phyloP scores from a whole-genome alignment of 2,888 invertebrate genomes.

The Acanthococcus lagerstroemiae region DNA sequence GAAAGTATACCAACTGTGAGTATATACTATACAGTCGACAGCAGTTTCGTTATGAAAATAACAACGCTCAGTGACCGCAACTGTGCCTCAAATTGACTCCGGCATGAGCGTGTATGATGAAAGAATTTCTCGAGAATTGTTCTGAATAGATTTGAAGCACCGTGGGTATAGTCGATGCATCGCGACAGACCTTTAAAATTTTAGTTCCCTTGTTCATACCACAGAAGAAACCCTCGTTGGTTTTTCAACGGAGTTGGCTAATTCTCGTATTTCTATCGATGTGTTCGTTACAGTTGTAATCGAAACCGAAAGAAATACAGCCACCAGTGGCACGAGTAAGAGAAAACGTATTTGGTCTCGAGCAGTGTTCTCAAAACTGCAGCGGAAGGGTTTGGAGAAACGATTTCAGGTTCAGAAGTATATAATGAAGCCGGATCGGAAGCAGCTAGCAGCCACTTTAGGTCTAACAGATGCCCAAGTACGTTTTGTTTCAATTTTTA shows the following conservation, averaged over 20 bases:
- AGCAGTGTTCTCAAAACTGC: slow-evolving; percentile 88
- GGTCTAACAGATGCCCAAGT: slow-evolving; percentile 92
- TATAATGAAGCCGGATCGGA: slow-evolving; percentile 86
- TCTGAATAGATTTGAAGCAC: too few species aligned
- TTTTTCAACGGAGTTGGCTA: neutral
- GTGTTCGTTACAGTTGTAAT: slow-evolving; percentile 16
- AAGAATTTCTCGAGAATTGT: too few species aligned
- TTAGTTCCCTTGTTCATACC: too few species aligned
- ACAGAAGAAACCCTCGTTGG: too few species aligned
- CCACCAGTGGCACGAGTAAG: slow-evolving; percentile 43
- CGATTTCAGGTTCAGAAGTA: slow-evolving; percentile 90
- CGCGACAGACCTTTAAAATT: too few species aligned
- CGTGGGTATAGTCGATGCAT: too few species aligned
- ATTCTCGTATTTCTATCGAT: neutral
- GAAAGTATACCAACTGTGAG: slow-evolving; percentile 14
- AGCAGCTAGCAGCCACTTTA: slow-evolving; percentile 80
- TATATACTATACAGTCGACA: too few species aligned
- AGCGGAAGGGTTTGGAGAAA: slow-evolving; percentile 85
- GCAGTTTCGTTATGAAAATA: too few species aligned
- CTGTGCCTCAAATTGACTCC: too few species aligned
- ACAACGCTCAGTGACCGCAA: too few species aligned
- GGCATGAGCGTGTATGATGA: too few species aligned
- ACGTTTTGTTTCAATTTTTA: slow-evolving; percentile 33
- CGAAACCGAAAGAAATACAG: neutral
- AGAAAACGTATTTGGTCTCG: slow-evolving; percentile 89